These are phyloP conservation scores for Aelia acuminata DNA, from an alignment of 2,888 invertebrate species.

Conservation along the genomic window DNA sequence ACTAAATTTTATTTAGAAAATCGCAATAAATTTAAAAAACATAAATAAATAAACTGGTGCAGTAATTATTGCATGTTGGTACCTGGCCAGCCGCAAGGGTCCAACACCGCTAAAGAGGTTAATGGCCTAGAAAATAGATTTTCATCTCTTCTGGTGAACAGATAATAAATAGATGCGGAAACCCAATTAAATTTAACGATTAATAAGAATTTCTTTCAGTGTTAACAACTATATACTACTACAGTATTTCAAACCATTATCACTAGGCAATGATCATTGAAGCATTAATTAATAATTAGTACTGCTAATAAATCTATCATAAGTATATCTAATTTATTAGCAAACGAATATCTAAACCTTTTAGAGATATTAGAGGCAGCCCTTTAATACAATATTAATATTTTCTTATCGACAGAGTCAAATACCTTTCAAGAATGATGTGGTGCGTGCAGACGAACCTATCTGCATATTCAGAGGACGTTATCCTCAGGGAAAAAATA, in stretches of 20 bases:
- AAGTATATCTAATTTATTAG: too few relatives aligned
- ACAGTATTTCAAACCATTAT: too few relatives aligned
- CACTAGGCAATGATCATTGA: too few relatives aligned
- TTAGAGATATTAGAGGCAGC: too few relatives aligned
- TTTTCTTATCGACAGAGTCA: neutral
- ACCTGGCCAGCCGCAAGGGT: neutral
- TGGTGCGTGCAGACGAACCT: neutral
- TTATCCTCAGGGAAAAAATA: neutral
- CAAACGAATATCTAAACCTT: too few relatives aligned
- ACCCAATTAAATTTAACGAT: too few relatives aligned
- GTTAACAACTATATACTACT: neutral
- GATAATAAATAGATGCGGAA: too few relatives aligned
- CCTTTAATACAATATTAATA: neutral
- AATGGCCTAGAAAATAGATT: conserved; percentile 7
- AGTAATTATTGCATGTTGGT: conserved; percentile 7
- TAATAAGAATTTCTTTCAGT: neutral
- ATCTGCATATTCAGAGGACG: neutral
- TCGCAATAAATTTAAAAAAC: neutral
- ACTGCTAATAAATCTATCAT: too few relatives aligned
- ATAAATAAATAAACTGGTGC: neutral
- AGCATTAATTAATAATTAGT: too few relatives aligned
- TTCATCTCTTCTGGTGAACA: neutral
- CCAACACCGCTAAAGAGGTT: conserved; percentile 19
- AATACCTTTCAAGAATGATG: neutral
- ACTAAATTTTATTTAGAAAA: neutral